Percentiles rank a stretch among this genome's conserved stretches.
These are phyloP conservation scores for Pasiphila rectangulata DNA, from an alignment of 2,888 invertebrate species.

Conservation along the genomic window DNA sequence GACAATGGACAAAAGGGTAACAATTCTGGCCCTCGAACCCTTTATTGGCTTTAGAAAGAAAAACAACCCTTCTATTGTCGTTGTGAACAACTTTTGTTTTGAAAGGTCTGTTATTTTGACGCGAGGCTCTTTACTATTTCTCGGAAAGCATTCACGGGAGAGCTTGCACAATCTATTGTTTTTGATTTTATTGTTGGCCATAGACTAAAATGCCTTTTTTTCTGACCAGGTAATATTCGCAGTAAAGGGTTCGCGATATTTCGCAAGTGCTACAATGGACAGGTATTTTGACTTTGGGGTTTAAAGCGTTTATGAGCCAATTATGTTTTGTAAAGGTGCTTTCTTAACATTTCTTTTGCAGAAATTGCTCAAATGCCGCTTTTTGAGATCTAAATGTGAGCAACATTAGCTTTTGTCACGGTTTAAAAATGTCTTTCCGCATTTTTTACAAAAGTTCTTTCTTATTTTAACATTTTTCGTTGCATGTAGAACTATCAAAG, in stretches of 20 bases:
- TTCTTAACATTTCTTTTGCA: constrained; percentile 11
- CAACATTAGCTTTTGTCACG: neutral
- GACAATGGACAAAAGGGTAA: constrained; percentile 65
- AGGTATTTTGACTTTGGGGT: constrained; percentile 24
- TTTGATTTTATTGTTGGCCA: constrained; percentile 25
- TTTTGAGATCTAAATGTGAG: neutral
- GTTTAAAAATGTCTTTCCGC: neutral
- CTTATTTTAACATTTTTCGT: neutral
- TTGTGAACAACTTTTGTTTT: constrained; percentile 59
- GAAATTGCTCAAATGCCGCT: constrained; percentile 1
- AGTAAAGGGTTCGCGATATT: constrained; percentile 25
- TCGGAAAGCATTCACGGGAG: constrained; percentile 45
- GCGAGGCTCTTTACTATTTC: constrained; percentile 57
- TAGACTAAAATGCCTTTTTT: constrained; percentile 17
- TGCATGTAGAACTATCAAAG: too few species aligned
- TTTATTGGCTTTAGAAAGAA: constrained; percentile 63
- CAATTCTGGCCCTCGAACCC: constrained; percentile 67
- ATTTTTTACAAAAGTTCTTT: neutral
- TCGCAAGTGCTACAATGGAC: constrained; percentile 12
- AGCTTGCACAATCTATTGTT: constrained; percentile 36
- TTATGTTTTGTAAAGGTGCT: constrained; percentile 14
- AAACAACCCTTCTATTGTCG: constrained; percentile 74
- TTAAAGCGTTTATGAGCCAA: constrained; percentile 20
- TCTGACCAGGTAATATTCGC: constrained; percentile 35
- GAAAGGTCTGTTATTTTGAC: constrained; percentile 63